Evolutionary conservation across 2,113 vertebrate species (phyloP).

Genomic region (Euleptes europaea): DNA sequence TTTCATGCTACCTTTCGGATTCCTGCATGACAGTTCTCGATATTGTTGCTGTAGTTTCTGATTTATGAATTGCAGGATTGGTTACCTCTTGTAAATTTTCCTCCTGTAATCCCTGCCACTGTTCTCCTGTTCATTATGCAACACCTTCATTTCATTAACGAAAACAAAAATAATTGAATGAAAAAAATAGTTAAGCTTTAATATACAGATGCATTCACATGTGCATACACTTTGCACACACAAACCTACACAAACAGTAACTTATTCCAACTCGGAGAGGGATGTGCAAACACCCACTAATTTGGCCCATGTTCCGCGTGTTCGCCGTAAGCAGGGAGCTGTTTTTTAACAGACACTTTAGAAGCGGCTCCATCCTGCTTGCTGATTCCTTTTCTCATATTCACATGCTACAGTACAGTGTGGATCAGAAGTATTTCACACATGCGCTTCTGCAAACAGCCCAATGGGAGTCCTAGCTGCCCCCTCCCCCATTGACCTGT

Average conservation of each 20-base stretch:
- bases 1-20: constrained; percentile 49
- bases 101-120: constrained; percentile 61
- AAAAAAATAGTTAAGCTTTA: background rate
- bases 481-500: too few species aligned
- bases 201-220: background rate
- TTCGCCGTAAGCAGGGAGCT: too few species aligned
- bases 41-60: constrained; percentile 41
- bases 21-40: constrained; percentile 40
- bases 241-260: background rate
- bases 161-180: constrained; percentile 37
- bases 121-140: constrained; percentile 61
- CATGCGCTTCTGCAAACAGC: too few species aligned
- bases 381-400: too few species aligned
- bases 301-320: too few species aligned
- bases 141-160: constrained; percentile 39
- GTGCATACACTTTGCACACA: background rate
- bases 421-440: too few species aligned
- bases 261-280: too few species aligned
- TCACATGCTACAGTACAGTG: too few species aligned
- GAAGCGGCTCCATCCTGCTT: too few species aligned
- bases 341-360: too few species aligned
- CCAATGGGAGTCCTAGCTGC: too few species aligned
- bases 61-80: constrained; percentile 57
- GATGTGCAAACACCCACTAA: too few species aligned
- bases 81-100: constrained; percentile 66